Percentiles rank a stretch among this genome's conserved stretches.
Conservation (phyloP, 2,888 invertebrate species). For the Choristoneura rosaceana region DNA sequence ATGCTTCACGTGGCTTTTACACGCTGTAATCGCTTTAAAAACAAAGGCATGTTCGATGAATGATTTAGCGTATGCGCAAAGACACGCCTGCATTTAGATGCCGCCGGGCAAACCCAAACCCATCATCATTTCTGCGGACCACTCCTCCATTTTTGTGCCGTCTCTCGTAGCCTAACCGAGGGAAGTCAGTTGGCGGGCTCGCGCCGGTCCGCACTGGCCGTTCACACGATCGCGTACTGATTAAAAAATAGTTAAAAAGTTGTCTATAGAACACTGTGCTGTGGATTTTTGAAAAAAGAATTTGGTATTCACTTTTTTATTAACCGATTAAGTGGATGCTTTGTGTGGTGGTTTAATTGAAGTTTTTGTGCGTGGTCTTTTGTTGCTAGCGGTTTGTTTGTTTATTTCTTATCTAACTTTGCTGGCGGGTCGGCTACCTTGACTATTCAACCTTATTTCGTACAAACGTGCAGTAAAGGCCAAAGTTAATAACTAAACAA, state of each 20-base stretch:
- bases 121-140: conserved; percentile 30
- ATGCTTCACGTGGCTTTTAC: neutral
- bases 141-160: conserved; percentile 39
- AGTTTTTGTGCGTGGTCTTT: conserved; percentile 19
- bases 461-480: conserved; percentile 32
- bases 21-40: neutral
- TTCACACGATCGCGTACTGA: conserved; percentile 26
- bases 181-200: conserved; percentile 46
- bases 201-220: conserved; percentile 45
- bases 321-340: conserved; percentile 2
- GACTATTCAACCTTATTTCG: conserved; percentile 31
- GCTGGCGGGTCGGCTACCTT: conserved; percentile 28
- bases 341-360: conserved; percentile 10
- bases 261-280: conserved; percentile 31
- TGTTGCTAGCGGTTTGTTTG: conserved; percentile 13
- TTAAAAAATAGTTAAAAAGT: conserved; percentile 28
- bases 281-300: conserved; percentile 29
- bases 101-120: conserved; percentile 27
- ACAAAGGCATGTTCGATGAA: conserved; percentile 6
- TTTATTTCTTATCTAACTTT: conserved; percentile 31
- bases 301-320: conserved; percentile 16
- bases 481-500: conserved; percentile 32
- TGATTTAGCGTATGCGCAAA: neutral
- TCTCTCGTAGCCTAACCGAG: conserved; percentile 34
- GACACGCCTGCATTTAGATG: conserved; percentile 10